Conservation (phyloP, 2,113 vertebrate species). For the Aleadryas rufinucha region DNA sequence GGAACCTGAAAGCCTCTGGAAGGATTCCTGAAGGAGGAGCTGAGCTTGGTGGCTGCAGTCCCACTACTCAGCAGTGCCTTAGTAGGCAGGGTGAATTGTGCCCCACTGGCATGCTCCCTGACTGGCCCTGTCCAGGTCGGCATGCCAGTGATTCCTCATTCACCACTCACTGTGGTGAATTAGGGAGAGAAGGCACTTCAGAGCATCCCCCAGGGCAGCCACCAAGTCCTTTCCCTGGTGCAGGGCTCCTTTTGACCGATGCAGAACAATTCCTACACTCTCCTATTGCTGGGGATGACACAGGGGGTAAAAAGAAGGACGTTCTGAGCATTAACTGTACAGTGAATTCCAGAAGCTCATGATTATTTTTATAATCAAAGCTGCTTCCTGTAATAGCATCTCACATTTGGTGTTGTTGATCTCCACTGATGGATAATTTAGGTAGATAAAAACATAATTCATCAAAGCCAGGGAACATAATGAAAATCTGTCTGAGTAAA, state of each 20-base stretch:
- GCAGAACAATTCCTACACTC: neutral
- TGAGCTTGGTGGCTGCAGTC: neutral
- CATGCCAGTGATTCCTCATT: neutral
- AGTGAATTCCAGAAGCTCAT: neutral
- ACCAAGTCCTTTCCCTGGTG: neutral
- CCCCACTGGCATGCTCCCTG: accelerated
- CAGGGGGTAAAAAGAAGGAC: neutral
- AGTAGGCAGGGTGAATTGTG: neutral
- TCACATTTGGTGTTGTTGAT: neutral
- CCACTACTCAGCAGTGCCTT: neutral
- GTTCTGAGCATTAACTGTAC: neutral
- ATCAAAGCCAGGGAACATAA: neutral
- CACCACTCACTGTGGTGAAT: neutral
- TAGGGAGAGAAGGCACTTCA: neutral
- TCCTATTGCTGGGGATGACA: neutral
- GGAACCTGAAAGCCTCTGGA: neutral
- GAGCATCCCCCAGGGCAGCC: neutral
- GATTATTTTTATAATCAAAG: neutral
- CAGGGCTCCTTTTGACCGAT: neutral
- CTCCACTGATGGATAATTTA: neutral
- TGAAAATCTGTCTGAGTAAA: neutral
- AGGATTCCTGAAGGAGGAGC: neutral
- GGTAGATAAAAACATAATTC: neutral
- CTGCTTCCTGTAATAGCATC: neutral
- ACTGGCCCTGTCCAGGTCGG: no score